Percentiles rank a stretch among this genome's conserved stretches.
phyloP scores from a whole-genome alignment of 2,888 invertebrate genomes.

The Dasysyrphus albostriatus region DNA sequence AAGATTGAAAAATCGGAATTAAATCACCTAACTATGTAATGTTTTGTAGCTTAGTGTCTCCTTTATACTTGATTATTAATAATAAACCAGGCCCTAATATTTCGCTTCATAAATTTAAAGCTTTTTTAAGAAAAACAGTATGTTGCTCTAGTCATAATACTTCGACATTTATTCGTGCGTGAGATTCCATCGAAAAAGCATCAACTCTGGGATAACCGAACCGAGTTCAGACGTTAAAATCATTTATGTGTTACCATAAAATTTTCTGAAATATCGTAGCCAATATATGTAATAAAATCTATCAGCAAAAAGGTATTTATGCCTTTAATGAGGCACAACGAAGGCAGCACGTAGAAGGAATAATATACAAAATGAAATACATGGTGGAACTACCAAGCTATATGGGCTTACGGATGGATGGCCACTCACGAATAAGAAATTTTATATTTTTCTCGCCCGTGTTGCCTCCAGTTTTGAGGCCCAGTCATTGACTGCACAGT shows the following conservation, averaged over 20 bases:
- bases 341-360: constrained; percentile 28
- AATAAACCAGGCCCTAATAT: constrained; percentile 36
- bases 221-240: background rate
- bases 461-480: background rate
- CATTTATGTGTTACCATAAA: constrained; percentile 48
- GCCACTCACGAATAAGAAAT: constrained; percentile 19
- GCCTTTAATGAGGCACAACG: constrained; percentile 36
- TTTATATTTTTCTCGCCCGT: constrained; percentile 5
- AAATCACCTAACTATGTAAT: too few species aligned
- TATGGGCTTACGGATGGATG: constrained; percentile 24
- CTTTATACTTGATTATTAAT: background rate
- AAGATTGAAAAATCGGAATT: too few species aligned
- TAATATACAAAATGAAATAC: constrained; percentile 2
- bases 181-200: constrained; percentile 34
- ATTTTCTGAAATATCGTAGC: constrained; percentile 12
- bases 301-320: constrained; percentile 51
- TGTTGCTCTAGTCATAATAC: background rate
- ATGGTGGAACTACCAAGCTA: constrained; percentile 12
- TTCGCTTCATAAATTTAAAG: constrained; percentile 14
- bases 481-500: background rate
- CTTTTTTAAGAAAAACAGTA: constrained; percentile 7
- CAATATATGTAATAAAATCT: constrained; percentile 39
- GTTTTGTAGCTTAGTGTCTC: too few species aligned
- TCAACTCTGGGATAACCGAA: constrained; percentile 1
- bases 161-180: background rate